A percentile compares a stretch with the other conserved stretches of the same genome.
Conservation (phyloP, 2,113 vertebrate genomes). For the Buteo buteo region DNA sequence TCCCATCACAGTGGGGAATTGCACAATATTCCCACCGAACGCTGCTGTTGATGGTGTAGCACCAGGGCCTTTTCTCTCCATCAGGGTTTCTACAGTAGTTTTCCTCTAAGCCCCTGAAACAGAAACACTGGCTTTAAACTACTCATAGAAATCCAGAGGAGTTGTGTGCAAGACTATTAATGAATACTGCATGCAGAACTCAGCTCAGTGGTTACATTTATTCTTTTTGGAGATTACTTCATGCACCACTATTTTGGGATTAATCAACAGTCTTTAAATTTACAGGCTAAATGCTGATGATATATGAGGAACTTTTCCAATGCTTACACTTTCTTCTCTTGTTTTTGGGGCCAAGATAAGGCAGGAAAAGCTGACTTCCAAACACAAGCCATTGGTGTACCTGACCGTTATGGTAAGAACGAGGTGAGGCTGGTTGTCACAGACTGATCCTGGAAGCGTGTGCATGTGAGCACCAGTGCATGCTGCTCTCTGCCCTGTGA, state of each 20-base stretch:
- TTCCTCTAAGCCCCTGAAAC: conserved; percentile 78
- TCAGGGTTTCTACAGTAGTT: conserved; percentile 96
- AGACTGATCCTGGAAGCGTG: background rate
- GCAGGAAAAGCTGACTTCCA: background rate
- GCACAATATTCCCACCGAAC: conserved; percentile 88
- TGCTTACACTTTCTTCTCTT: background rate
- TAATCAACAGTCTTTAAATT: background rate
- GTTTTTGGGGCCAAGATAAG: background rate
- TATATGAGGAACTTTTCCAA: background rate
- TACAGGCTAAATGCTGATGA: background rate
- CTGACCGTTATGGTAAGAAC: rapidly evolving
- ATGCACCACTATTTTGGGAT: background rate
- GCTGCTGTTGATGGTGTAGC: conserved; percentile 79
- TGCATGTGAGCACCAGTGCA: background rate
- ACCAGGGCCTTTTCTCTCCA: conserved; percentile 87
- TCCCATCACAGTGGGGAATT: conserved; percentile 74
- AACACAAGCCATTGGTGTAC: background rate
- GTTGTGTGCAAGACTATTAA: background rate
- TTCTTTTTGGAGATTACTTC: background rate
- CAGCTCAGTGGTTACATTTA: background rate
- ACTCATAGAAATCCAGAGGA: background rate
- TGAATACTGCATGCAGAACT: background rate
- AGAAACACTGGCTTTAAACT: background rate
- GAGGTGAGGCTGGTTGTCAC: background rate
- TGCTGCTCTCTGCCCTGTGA: rapidly evolving